These are phyloP conservation scores for Saccostrea echinata DNA, from an alignment of 1,140 invertebrate genomes.

Conservation along the genomic window DNA sequence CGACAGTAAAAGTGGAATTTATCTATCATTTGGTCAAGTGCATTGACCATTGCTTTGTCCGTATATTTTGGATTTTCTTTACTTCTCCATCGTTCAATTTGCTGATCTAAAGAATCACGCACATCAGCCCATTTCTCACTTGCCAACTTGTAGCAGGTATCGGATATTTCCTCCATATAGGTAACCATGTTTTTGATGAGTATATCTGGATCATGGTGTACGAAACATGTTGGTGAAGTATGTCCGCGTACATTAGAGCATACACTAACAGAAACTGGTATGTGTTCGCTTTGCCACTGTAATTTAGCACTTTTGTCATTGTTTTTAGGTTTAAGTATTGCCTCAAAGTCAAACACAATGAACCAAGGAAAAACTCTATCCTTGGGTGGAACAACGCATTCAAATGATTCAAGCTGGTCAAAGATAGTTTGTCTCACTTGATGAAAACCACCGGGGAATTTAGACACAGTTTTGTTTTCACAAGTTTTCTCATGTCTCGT, in stretches of 20 bases:
- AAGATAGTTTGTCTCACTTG: constrained; percentile 2
- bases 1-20: constrained; percentile 42
- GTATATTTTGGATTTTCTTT: neutral
- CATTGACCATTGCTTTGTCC: neutral
- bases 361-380: constrained; percentile 29
- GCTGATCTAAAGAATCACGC: neutral
- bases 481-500: constrained; percentile 4
- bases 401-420: neutral
- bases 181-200: constrained; percentile 18
- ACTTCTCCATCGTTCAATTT: neutral
- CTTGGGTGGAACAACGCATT: neutral
- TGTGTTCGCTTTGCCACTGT: neutral
- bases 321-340: neutral
- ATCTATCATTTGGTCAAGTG: neutral
- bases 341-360: constrained; percentile 36
- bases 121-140: constrained; percentile 13
- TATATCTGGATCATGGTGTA: neutral
- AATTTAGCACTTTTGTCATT: neutral
- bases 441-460: constrained; percentile 27
- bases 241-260: constrained; percentile 9
- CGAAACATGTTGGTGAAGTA: neutral
- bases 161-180: constrained; percentile 29
- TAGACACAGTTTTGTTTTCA: neutral
- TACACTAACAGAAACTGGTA: constrained; percentile 19
- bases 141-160: neutral